These are phyloP conservation scores for Prolemur simus DNA, from an alignment of 2,113 vertebrate genomes.

Conservation along the genomic window DNA sequence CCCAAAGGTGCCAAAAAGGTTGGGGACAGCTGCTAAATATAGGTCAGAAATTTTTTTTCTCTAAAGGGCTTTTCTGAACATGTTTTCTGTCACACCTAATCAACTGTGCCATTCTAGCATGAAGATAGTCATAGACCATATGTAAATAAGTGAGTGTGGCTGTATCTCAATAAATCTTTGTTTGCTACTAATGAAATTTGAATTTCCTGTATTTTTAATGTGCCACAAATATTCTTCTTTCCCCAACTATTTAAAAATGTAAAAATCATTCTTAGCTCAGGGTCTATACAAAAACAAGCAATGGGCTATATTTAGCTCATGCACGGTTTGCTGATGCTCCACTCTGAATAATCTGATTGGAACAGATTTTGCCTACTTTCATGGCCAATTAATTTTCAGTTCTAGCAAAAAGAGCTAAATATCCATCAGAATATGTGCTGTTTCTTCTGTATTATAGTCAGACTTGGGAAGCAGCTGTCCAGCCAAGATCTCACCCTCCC, in stretches of 20 bases:
- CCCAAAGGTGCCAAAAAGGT: too few relatives aligned
- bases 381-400: not conserved
- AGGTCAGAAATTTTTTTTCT: not conserved
- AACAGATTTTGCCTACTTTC: not conserved
- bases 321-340: not conserved
- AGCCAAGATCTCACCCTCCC: not conserved
- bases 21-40: too few relatives aligned
- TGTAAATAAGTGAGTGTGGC: not conserved
- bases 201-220: not conserved
- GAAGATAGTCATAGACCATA: not conserved
- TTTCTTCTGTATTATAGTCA: not conserved
- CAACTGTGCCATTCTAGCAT: not conserved
- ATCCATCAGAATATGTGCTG: not conserved
- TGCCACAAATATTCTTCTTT: not conserved
- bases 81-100: not conserved
- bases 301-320: not conserved
- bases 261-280: not conserved
- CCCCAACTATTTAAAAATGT: not conserved
- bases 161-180: not conserved
- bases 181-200: not conserved
- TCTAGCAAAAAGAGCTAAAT: not conserved
- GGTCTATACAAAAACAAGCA: not conserved
- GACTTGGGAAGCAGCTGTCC: not conserved
- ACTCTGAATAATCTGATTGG: not conserved
- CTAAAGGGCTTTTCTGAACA: not conserved